phyloP scores from a whole-genome alignment of 2,888 invertebrate species.

The Drosophila mulleri region DNA sequence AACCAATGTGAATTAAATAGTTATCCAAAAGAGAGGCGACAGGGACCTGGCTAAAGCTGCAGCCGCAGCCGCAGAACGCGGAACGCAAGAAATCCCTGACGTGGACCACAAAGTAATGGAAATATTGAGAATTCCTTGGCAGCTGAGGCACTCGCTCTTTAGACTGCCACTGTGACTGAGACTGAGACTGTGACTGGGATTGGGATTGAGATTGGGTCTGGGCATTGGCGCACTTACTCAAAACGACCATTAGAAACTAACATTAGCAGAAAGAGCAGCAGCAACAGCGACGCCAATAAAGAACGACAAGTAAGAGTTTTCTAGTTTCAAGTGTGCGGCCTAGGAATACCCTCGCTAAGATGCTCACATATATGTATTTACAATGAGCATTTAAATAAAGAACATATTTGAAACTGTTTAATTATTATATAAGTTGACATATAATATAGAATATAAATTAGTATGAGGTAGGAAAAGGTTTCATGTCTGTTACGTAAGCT shows the following conservation, averaged over 20 bases:
- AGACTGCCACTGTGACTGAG: conserved; percentile 35
- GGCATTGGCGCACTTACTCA: conserved; percentile 67
- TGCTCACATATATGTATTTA: background rate
- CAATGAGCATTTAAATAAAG: background rate
- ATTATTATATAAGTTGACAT: too few relatives aligned
- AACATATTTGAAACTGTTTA: too few relatives aligned
- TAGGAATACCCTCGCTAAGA: background rate
- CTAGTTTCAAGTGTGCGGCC: background rate
- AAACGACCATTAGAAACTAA: conserved; percentile 77
- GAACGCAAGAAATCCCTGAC: conserved; percentile 68
- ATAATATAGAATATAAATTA: background rate
- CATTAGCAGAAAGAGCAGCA: conserved; percentile 64
- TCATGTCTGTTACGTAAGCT: background rate
- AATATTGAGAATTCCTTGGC: conserved; percentile 77
- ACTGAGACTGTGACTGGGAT: conserved; percentile 25
- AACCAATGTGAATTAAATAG: conserved; percentile 79
- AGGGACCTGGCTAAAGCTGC: conserved; percentile 47
- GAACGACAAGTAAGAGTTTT: conserved; percentile 22
- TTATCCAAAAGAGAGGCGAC: conserved; percentile 77
- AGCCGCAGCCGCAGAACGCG: conserved; percentile 35
- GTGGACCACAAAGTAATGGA: conserved; percentile 77
- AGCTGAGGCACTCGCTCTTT: conserved; percentile 46
- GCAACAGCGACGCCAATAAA: conserved; percentile 29
- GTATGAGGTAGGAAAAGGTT: background rate
- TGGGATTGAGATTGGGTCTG: conserved; percentile 19